phyloP scores from a whole-genome alignment of 2,113 vertebrate species.

The Gila orcuttii region DNA sequence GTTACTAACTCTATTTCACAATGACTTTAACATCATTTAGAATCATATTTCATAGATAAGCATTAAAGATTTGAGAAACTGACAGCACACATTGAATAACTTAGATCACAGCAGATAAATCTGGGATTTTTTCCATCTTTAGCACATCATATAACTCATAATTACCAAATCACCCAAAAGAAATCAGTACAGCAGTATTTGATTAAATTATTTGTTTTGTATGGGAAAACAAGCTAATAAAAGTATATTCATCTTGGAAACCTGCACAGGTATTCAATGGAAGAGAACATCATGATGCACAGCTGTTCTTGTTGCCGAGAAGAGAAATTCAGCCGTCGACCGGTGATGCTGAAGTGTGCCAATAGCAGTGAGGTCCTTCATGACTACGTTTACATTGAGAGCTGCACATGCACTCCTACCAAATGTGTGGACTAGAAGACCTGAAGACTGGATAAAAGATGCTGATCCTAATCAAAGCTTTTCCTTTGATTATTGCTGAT shows the following conservation, averaged over 20 bases:
- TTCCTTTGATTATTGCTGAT: not conserved
- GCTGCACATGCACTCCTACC: conserved; percentile 69
- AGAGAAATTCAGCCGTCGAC: conserved; percentile 59
- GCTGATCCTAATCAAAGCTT: not conserved
- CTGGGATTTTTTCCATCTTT: not conserved
- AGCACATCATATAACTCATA: not conserved
- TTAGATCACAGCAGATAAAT: not conserved
- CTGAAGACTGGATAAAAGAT: conserved; percentile 4
- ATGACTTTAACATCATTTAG: too few relatives aligned
- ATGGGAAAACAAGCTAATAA: not conserved
- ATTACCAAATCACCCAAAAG: not conserved
- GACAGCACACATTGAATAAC: too few relatives aligned
- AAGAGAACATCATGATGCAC: conserved; percentile 62
- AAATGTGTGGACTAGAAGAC: conserved; percentile 57
- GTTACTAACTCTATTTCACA: too few relatives aligned
- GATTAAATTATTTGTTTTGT: not conserved
- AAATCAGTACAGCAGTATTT: not conserved
- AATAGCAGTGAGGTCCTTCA: conserved; percentile 41
- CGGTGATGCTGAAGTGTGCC: conserved; percentile 70
- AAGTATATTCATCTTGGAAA: not conserved
- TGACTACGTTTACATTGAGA: conserved; percentile 70
- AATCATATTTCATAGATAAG: too few relatives aligned
- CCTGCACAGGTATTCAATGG: conserved; percentile 70
- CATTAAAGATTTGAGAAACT: too few relatives aligned
- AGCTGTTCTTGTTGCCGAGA: conserved; percentile 77